Conservation (phyloP, 1,140 invertebrate species). For the Sinella curviseta region DNA sequence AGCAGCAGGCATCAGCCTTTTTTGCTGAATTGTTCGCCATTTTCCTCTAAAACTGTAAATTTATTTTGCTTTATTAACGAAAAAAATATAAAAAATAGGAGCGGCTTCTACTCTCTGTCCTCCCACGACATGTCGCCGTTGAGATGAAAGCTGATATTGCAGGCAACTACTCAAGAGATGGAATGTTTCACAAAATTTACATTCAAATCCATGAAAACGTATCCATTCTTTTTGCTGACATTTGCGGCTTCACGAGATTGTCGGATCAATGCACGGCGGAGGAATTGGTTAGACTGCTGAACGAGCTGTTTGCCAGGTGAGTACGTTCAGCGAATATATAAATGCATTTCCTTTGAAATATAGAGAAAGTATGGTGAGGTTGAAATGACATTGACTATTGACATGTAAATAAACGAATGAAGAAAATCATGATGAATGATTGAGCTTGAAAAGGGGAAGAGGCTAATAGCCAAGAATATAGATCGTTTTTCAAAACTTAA, state of each 20-base stretch:
- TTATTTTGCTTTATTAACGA: no score
- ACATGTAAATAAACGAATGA: no score
- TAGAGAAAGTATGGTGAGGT: no score
- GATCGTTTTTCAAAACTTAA: no score
- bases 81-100: conserved; percentile 72
- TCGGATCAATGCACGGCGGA: conserved; percentile 94
- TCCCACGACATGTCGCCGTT: conserved; percentile 92
- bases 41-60: not conserved
- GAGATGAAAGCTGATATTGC: conserved; percentile 97
- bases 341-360: no score
- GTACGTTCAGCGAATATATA: not conserved
- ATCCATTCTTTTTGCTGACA: conserved; percentile 94
- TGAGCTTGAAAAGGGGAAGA: no score
- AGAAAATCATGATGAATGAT: no score
- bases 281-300: conserved; percentile 88
- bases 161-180: conserved; percentile 63
- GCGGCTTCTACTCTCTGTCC: conserved; percentile 83
- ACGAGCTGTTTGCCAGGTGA: conserved; percentile 91
- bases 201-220: conserved; percentile 94
- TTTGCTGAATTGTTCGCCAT: no score
- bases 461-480: no score
- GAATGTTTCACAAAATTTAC: conserved; percentile 96
- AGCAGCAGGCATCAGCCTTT: no score
- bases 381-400: no score
- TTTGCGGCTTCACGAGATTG: conserved; percentile 93